phyloP scores from a whole-genome alignment of 2,888 invertebrate genomes.

The Rhyacophila evoluta region DNA sequence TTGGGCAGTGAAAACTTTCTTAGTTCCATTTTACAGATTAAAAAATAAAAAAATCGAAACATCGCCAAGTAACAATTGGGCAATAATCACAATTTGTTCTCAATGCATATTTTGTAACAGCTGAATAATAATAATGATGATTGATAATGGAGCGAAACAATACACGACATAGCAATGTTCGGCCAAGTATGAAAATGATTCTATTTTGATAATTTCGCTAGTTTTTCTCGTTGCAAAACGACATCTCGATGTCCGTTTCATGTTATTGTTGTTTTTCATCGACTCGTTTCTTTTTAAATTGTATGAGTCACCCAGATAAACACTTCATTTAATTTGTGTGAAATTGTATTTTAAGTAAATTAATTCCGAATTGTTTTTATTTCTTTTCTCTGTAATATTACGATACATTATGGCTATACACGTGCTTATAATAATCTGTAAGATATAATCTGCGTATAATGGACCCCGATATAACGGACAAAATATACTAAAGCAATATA shows the following conservation, averaged over 20 bases:
- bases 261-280: no score
- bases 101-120: conserved; percentile 3
- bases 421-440: no score
- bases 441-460: no score
- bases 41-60: background rate
- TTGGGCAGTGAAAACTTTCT: background rate
- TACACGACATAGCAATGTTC: background rate
- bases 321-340: no score
- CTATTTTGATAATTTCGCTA: conserved; percentile 6
- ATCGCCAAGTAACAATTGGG: background rate
- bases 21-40: background rate
- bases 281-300: no score
- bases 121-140: conserved; percentile 1
- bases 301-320: no score
- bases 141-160: background rate
- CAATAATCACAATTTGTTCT: conserved; percentile 19
- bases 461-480: no score
- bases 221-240: background rate
- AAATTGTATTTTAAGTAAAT: no score
- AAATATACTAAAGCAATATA: no score
- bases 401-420: no score
- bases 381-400: no score
- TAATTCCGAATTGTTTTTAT: no score
- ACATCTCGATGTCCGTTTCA: background rate
- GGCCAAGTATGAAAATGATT: background rate